These are phyloP conservation scores for Gallirallus australis DNA, from an alignment of 2,797 vertebrate species.

Conservation along the genomic window DNA sequence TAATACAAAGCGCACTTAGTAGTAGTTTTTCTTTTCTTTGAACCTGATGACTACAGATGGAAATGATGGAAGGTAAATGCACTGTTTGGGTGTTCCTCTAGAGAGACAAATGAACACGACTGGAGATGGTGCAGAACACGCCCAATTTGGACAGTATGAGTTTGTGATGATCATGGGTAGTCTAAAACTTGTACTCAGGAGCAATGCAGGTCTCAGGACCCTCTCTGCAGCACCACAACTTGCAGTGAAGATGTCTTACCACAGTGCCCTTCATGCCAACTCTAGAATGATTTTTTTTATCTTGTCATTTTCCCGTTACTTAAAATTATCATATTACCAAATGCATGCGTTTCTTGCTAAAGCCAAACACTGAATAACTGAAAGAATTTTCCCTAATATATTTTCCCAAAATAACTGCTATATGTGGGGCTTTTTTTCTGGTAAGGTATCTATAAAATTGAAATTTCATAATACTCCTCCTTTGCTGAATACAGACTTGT, in stretches of 20 bases:
- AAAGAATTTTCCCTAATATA: too few relatives aligned
- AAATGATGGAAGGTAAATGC: not conserved
- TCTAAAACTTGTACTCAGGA: not conserved
- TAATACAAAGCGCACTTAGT: not conserved
- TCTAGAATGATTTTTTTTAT: too few relatives aligned
- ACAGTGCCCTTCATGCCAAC: not conserved
- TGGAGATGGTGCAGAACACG: not conserved
- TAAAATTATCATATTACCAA: not conserved
- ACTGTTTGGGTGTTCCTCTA: not conserved
- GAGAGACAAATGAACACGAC: not conserved
- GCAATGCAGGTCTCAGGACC: not conserved
- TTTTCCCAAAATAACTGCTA: too few relatives aligned
- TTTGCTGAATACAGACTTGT: fast-evolving
- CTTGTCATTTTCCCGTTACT: not conserved
- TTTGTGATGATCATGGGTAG: not conserved
- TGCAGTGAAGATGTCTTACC: not conserved
- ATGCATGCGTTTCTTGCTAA: not conserved
- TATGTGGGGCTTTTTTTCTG: too few relatives aligned
- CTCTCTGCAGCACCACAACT: not conserved
- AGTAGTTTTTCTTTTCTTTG: not conserved
- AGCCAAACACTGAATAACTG: not conserved
- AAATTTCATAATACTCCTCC: not conserved
- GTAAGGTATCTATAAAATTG: not conserved
- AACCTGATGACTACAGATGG: not conserved
- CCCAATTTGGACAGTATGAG: fast-evolving